Evolutionary conservation across 2,113 vertebrate species (phyloP), one percentile per base, ranked within the genome.

Genomic region (Heteronetta atricapilla): DNA sequence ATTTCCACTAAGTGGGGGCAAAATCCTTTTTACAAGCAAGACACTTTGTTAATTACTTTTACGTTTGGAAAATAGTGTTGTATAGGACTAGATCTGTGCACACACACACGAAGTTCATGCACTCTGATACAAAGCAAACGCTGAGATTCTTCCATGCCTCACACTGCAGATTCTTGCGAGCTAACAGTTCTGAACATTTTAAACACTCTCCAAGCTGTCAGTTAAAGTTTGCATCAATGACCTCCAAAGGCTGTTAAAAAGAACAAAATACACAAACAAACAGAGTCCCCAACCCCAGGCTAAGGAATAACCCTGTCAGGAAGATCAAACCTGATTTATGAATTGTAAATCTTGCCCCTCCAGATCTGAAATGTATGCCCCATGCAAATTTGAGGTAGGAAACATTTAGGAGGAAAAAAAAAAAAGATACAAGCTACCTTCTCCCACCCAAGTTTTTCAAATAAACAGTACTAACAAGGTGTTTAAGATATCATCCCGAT

Each of bases 401-500:
- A 96, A 85, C 46, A n/a, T 5, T 77, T 7, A 6, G 22, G 40
- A 18, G 34, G 34, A 21, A 21, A 46, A 46, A 46, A 44, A 44
- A 46, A 48, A 77, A 36, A 66, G 28, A 59, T 33, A 56, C 20
- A 33, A 70, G 29, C 40, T 80, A n/a, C 44, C 21, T 48, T 68
- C 46, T 81, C 53, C 69, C 56, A 60, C 40, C 42, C 68, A 40
- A 25, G 84, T 20, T 70, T 83, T 77, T 50, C 88, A 87, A 83
- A 82, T 66, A 91, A 96, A 84, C 76, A 86, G 29, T 22, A 72
- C 60, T 82, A 90, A 83, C 82, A 86, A 89, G 75, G 73, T 81
- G 75, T 44, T 67, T 59, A 79, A 95, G 93, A 85, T 72, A 86
- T n/a, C 89, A 92, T 86, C 93, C 82, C 40, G 10, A 15, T 7